Evolutionary conservation across 2,113 vertebrate species (phyloP).

Genomic region (Plecotus auritus): DNA sequence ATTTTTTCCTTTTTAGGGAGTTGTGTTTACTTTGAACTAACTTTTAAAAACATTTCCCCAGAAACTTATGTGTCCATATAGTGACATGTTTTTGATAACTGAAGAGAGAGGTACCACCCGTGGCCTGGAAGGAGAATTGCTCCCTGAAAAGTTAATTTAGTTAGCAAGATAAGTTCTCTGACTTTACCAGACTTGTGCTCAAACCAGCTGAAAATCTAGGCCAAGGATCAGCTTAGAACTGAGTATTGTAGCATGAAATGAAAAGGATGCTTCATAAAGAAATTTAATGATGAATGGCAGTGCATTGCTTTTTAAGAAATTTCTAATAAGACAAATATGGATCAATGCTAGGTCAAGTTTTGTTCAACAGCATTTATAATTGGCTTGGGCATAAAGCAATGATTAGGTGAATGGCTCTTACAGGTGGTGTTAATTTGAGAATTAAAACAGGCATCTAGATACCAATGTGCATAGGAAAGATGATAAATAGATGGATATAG

Average conservation of each 20-base stretch:
- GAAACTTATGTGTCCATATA: neutral
- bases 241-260: neutral
- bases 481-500: neutral
- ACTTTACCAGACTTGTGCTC: neutral
- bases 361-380: constrained; percentile 29
- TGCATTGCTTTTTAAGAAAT: neutral
- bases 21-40: neutral
- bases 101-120: neutral
- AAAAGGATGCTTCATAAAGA: neutral
- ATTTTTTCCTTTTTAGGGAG: neutral
- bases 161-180: neutral
- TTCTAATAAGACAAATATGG: neutral
- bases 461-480: neutral
- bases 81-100: neutral
- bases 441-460: neutral
- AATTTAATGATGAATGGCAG: neutral
- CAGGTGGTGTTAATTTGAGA: neutral
- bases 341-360: constrained; percentile 9
- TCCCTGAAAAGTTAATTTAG: neutral
- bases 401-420: constrained; percentile 20
- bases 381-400: neutral
- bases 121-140: neutral
- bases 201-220: neutral
- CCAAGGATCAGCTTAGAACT: neutral
- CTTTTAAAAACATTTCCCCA: neutral